phyloP scores from a whole-genome alignment of 1,140 invertebrate species.

The Phymorhynchus buccinoides region DNA sequence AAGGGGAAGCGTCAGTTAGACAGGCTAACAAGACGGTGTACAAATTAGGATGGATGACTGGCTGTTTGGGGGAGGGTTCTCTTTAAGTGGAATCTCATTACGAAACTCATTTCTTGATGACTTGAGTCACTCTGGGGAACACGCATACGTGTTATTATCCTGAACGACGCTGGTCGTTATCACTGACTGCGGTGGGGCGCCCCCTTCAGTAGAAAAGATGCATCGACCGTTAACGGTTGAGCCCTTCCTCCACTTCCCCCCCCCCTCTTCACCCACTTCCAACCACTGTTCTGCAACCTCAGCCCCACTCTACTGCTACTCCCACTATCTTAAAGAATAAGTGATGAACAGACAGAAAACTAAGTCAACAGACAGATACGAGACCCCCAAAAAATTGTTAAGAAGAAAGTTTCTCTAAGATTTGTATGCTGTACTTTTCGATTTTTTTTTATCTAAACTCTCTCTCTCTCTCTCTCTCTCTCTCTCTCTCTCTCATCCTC shows the following conservation, averaged over 20 bases:
- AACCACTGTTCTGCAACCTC: no score
- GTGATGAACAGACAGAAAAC: not conserved
- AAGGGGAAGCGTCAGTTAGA: conserved; percentile 3
- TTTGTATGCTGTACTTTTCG: not conserved
- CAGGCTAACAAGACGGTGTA: not conserved
- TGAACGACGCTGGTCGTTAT: not conserved
- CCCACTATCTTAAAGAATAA: no score
- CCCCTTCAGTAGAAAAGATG: not conserved
- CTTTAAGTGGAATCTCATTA: not conserved
- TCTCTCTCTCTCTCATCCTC: no score
- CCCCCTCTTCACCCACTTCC: no score
- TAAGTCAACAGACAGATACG: not conserved
- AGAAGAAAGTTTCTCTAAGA: no score
- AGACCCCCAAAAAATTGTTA: not conserved
- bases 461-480: not conserved
- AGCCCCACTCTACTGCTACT: no score
- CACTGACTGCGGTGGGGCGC: not conserved
- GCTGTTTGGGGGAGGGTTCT: not conserved
- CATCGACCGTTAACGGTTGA: not conserved
- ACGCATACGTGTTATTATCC: not conserved
- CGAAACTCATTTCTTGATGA: not conserved
- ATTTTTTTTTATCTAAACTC: not conserved
- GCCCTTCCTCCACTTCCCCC: no score
- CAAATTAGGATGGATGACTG: conserved; percentile 10
- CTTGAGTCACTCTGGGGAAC: not conserved